Evolutionary conservation across 2,113 vertebrate genomes (phyloP).

Genomic region (Microcebus tavaratra): DNA sequence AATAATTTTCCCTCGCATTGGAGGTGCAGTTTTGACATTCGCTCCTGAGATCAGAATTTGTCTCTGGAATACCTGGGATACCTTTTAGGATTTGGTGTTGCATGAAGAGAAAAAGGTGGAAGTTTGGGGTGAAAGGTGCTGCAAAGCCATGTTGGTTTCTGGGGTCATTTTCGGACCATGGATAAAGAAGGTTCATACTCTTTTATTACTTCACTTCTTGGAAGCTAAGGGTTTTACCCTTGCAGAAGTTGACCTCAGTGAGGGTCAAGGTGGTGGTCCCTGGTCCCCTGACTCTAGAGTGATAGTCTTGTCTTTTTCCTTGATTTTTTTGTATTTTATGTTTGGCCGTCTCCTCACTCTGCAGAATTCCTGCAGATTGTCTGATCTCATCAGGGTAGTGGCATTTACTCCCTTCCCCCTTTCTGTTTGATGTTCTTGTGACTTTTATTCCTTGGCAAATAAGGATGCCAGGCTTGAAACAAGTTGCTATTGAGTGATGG

Average conservation of each 20-base stretch:
- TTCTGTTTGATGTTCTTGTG: constrained; percentile 67
- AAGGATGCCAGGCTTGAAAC: constrained; percentile 63
- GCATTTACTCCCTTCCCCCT: not conserved
- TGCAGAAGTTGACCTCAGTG: not conserved
- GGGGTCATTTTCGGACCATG: not conserved
- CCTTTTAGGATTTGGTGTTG: constrained; percentile 13
- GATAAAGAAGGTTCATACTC: not conserved
- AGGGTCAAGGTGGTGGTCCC: not conserved
- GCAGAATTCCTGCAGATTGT: not conserved
- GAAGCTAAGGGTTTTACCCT: not conserved
- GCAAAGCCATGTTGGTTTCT: not conserved
- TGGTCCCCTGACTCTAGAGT: not conserved
- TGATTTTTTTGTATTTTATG: not conserved
- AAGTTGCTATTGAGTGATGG: constrained; percentile 54
- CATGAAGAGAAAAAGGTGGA: not conserved
- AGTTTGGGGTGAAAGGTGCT: not conserved
- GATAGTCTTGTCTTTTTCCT: not conserved
- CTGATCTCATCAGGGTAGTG: not conserved
- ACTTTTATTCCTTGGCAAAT: constrained; percentile 75
- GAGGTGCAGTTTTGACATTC: not conserved
- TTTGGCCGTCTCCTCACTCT: not conserved
- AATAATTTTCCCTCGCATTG: not conserved
- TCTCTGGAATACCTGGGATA: not conserved
- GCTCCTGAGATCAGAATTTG: not conserved
- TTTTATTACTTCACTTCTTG: not conserved